These are phyloP conservation scores for Eupelmus urozonus DNA, from an alignment of 2,888 invertebrate genomes.

Conservation along the genomic window DNA sequence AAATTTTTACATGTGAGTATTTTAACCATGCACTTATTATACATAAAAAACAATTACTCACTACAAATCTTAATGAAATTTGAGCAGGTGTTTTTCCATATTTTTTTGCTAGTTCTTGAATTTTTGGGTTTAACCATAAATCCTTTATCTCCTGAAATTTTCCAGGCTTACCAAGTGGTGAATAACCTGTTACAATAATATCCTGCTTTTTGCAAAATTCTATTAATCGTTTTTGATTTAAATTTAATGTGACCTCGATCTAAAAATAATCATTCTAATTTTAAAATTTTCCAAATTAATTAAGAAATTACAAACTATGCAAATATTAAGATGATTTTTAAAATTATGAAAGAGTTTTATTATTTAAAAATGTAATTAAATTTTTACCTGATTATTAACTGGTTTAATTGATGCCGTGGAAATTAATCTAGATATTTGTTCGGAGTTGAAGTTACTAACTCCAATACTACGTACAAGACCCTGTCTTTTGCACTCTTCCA, in stretches of 20 bases:
- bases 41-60: constrained; percentile 72
- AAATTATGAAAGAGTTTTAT: background rate
- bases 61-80: constrained; percentile 83
- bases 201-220: constrained; percentile 83
- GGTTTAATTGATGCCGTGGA: constrained; percentile 80
- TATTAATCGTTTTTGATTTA: constrained; percentile 84
- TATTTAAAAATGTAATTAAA: constrained; percentile 71
- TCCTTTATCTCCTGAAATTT: constrained; percentile 66
- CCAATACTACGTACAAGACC: constrained; percentile 86
- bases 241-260: constrained; percentile 88
- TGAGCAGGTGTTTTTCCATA: constrained; percentile 84
- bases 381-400: constrained; percentile 83
- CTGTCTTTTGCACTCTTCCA: constrained; percentile 84
- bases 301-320: background rate
- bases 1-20: background rate
- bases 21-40: background rate
- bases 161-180: constrained; percentile 89
- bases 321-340: background rate
- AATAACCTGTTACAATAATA: constrained; percentile 87
- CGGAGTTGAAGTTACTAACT: constrained; percentile 87
- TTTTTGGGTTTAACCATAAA: constrained; percentile 71
- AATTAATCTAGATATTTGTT: constrained; percentile 84
- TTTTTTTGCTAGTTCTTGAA: constrained; percentile 82
- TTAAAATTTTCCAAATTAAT: background rate
- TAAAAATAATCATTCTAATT: constrained; percentile 77